Percentiles rank a stretch among this genome's conserved stretches.
phyloP scores from a whole-genome alignment of 1,140 invertebrate species.

The Muscidifurax raptorellus region DNA sequence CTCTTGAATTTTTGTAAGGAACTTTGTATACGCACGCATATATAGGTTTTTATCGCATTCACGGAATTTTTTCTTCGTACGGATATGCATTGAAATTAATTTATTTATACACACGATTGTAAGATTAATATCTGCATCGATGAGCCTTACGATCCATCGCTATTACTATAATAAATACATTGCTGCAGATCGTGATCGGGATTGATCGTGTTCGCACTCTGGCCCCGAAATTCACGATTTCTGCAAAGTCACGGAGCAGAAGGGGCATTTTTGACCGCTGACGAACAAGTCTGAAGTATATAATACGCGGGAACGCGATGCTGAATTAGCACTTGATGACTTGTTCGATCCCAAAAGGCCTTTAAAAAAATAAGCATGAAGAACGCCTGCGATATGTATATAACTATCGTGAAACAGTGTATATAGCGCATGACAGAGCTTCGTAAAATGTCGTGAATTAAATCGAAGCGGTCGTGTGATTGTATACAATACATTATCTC shows the following conservation, averaged over 20 bases:
- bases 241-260: constrained; percentile 27
- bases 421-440: too few species aligned
- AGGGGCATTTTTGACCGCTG: constrained; percentile 21
- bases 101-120: too few species aligned
- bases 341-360: constrained; percentile 17
- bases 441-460: too few species aligned
- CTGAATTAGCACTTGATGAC: constrained; percentile 44
- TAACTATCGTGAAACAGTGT: too few species aligned
- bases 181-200: background rate
- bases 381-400: too few species aligned
- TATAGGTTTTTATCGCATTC: background rate
- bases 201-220: constrained; percentile 5
- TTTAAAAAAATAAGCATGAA: background rate
- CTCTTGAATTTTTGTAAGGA: too few species aligned
- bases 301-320: constrained; percentile 16
- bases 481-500: too few species aligned
- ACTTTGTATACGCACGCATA: too few species aligned
- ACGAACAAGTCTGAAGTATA: constrained; percentile 26
- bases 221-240: background rate
- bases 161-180: background rate
- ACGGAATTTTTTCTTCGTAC: too few species aligned
- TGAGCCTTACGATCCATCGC: too few species aligned
- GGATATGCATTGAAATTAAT: too few species aligned
- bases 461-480: too few species aligned
- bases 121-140: background rate